Evolutionary conservation across 2,888 invertebrate genomes (phyloP), one percentile per base, ranked within the genome.

Genomic region (Coleophora deauratella): DNA sequence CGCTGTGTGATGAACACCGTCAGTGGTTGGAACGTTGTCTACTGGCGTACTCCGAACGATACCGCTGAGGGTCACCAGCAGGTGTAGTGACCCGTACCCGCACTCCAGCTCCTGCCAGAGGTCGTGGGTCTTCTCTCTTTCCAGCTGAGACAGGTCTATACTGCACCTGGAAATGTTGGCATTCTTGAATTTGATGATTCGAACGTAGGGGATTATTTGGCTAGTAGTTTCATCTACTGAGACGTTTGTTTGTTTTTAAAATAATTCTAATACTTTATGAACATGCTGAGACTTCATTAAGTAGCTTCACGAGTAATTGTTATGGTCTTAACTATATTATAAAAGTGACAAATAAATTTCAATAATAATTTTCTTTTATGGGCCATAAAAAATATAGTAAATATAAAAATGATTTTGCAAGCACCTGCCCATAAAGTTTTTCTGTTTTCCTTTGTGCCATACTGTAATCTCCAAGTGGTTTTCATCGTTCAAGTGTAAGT

Each of bases 371-470:
- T n/a, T n/a, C n/a, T n/a, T n/a, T n/a, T n/a, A n/a, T n/a, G n/a
- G n/a, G n/a, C n/a, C n/a, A n/a, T n/a, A n/a, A n/a, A n/a, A n/a
- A n/a, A n/a, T n/a, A n/a, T n/a, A n/a, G n/a, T n/a, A n/a, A n/a
- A n/a, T n/a, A n/a, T n/a, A n/a, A n/a, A n/a, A n/a, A n/a, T n/a
- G n/a, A n/a, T n/a, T n/a, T n/a, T n/a, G n/a, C n/a, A n/a, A n/a
- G n/a, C 56, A 84, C 84, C 81, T 74, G 59, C 84, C 84, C 74
- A 85, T 76, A 46, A 84, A 85, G 44, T 63, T 73, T 50, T 84
- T 85, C 54, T 81, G 80, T 57, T 76, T 82, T 27, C 72, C 78
- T 61, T 84, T 85, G 47, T 79, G 74, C 82, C 81, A 84, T 27
- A 82, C 71, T 37, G 78, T 77, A 41, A 80, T 62, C 55, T 85